Conservation (phyloP, 2,797 vertebrate species). For the Bradypus variegatus region DNA sequence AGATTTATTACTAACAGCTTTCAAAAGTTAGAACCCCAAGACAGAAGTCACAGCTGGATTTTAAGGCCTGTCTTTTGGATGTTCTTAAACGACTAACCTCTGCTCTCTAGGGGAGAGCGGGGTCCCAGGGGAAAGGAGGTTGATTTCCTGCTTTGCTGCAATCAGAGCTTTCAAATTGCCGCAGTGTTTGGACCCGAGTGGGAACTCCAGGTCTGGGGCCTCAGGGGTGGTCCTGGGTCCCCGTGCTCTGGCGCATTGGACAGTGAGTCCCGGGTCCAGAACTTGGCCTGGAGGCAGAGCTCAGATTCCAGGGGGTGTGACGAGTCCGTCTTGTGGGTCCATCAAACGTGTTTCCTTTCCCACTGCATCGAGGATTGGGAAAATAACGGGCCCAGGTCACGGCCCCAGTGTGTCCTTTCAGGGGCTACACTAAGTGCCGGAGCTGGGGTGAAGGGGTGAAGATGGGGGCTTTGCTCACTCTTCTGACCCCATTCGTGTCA, state of each 20-base stretch:
- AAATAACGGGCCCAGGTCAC: not conserved
- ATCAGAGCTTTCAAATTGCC: slow-evolving; percentile 5
- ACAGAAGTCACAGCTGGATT: slow-evolving; percentile 43
- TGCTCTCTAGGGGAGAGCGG: not conserved
- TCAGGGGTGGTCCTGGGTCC: fast-evolving
- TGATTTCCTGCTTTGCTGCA: not conserved
- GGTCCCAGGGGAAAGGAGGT: not conserved
- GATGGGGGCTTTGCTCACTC: not conserved
- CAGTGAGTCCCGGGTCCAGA: not conserved
- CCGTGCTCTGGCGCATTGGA: not conserved
- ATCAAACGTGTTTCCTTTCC: not conserved
- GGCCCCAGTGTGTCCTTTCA: not conserved
- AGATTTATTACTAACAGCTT: slow-evolving; percentile 59
- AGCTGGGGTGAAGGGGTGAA: not conserved
- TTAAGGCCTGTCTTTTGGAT: slow-evolving; percentile 33
- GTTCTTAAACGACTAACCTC: slow-evolving; percentile 30
- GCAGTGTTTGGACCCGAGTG: not conserved
- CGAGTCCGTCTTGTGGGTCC: fast-evolving
- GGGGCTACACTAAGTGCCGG: too few species aligned
- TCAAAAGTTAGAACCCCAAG: slow-evolving; percentile 49
- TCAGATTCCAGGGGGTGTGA: not conserved
- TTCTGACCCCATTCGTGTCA: not conserved
- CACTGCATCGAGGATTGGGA: not conserved
- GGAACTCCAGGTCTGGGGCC: too few species aligned
- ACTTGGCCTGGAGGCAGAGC: too few species aligned